These are phyloP conservation scores for Phrixothrix hirtus DNA, from an alignment of 2,888 invertebrate genomes.

Conservation along the genomic window DNA sequence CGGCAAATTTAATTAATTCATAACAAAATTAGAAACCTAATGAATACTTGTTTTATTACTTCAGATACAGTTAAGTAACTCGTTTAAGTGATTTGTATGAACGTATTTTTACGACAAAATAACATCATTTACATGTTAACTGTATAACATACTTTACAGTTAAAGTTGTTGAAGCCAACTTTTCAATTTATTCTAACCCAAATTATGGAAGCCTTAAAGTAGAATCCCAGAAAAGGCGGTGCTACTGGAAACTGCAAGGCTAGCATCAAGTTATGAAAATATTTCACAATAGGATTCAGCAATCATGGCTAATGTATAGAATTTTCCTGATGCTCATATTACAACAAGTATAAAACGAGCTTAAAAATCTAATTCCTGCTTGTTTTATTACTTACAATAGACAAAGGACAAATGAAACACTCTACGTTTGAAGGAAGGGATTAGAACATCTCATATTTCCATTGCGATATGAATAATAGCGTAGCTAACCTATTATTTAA, in stretches of 20 bases:
- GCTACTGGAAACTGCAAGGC: too few relatives aligned
- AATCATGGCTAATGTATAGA: neutral
- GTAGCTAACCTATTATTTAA: neutral
- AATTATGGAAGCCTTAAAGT: too few relatives aligned
- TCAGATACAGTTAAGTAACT: neutral
- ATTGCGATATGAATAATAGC: neutral
- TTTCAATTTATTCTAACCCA: too few relatives aligned
- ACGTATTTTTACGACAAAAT: too few relatives aligned
- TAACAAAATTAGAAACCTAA: too few relatives aligned
- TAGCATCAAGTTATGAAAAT: neutral
- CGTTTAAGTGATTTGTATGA: neutral
- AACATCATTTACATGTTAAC: neutral
- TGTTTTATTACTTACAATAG: neutral
- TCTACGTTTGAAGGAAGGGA: neutral
- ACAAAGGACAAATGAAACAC: neutral
- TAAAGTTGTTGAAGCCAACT: too few relatives aligned
- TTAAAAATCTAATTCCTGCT: neutral
- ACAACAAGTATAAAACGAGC: neutral
- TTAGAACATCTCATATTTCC: neutral
- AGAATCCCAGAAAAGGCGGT: too few relatives aligned
- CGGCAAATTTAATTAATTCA: too few relatives aligned
- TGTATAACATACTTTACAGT: neutral
- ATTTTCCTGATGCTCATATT: neutral
- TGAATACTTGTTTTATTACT: too few relatives aligned
- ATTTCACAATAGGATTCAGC: neutral